phyloP scores from a whole-genome alignment of 2,113 vertebrate species.

The Myanophis thanlyinensis region DNA sequence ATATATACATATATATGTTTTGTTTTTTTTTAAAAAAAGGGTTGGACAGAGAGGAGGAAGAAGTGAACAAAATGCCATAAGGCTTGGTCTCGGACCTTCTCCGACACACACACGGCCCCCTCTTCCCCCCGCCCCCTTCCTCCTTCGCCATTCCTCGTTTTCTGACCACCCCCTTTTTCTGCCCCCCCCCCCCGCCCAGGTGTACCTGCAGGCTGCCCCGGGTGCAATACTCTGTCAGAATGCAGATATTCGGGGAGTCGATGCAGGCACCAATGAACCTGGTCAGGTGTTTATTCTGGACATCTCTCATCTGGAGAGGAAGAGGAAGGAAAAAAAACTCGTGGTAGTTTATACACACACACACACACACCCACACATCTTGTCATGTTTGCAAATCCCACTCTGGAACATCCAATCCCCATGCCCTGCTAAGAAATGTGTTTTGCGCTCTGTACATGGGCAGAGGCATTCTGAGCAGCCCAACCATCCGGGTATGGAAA shows the following conservation, averaged over 20 bases:
- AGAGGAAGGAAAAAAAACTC: rapidly evolving
- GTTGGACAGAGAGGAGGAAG: neutral
- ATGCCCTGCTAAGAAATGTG: neutral
- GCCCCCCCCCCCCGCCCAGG: rapidly evolving
- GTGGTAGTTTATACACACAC: neutral
- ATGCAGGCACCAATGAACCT: slow-evolving; percentile 17
- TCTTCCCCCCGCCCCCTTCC: neutral
- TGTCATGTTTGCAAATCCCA: neutral
- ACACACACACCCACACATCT: too few relatives aligned
- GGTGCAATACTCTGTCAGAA: slow-evolving; percentile 16
- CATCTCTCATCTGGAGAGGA: slow-evolving; percentile 12
- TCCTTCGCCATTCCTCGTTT: neutral
- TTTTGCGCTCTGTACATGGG: neutral
- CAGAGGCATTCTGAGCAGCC: too few relatives aligned
- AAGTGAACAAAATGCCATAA: neutral
- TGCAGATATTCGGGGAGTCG: slow-evolving; percentile 18
- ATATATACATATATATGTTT: too few relatives aligned
- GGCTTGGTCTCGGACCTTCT: neutral
- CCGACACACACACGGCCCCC: rapidly evolving
- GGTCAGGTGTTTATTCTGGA: slow-evolving; percentile 17
- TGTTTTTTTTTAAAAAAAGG: neutral
- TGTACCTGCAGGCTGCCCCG: slow-evolving; percentile 12
- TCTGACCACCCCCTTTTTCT: neutral
- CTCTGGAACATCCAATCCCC: neutral
- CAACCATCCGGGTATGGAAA: too few relatives aligned